Evolutionary conservation across 2,113 vertebrate species (phyloP).

Genomic region (Rhinopithecus roxellana): DNA sequence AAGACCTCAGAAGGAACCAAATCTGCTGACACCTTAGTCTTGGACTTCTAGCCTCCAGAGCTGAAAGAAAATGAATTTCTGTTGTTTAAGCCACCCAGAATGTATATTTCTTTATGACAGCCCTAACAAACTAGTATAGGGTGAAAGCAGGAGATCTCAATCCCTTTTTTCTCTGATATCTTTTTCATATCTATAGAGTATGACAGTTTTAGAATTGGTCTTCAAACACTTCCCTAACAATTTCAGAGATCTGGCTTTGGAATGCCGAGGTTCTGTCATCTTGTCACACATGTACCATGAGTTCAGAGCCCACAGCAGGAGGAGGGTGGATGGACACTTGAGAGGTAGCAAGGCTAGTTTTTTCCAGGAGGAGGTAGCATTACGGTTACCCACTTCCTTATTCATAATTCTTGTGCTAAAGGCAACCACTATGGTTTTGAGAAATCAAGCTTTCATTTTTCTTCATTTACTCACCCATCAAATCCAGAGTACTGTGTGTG

Average conservation of each 20-base stretch:
- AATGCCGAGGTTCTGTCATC: not conserved
- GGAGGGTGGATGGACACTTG: too few species aligned
- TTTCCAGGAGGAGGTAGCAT: not conserved
- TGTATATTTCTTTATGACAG: not conserved
- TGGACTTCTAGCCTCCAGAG: not conserved
- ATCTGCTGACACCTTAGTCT: not conserved
- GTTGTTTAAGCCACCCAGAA: not conserved
- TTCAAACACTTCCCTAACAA: not conserved
- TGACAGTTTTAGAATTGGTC: not conserved
- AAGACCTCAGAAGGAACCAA: not conserved
- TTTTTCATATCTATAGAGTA: not conserved
- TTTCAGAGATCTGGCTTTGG: not conserved
- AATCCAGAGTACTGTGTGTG: not conserved
- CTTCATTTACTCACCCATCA: not conserved
- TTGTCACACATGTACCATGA: not conserved
- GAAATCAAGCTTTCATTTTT: not conserved
- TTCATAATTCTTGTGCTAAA: not conserved
- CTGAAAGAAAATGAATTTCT: not conserved
- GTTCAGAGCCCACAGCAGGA: not conserved
- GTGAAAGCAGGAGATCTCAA: not conserved
- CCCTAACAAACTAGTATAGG: not conserved
- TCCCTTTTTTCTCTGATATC: not conserved
- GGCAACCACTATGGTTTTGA: not conserved
- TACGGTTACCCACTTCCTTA: not conserved
- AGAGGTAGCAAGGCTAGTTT: not conserved